Evolutionary conservation across 1,140 invertebrate genomes (phyloP), one percentile per base, ranked within the genome.

Genomic region (Saccostrea glomerata): DNA sequence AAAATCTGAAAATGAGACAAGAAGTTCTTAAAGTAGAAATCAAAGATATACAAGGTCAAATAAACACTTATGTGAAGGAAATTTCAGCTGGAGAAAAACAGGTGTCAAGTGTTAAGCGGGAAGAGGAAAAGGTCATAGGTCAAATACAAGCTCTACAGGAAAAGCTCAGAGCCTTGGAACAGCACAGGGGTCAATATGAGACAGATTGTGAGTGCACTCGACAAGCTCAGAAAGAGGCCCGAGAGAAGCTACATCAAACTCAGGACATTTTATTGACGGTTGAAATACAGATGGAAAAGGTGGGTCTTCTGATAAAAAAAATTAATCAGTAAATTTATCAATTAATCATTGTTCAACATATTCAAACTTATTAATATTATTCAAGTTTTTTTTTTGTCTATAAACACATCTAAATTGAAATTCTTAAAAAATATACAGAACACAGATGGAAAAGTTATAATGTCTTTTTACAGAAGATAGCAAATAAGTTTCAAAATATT

Each of bases 241-340:
- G 40, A 13, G 87, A 89, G 11, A 89, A 86, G 47, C 54, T 90
- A 6, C 82, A 88, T n/a, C 56, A 90, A 86, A 82, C 89, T 12
- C 86, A 91, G 58, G 85, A 90, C 15, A 90, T 89, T 2, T 56
- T 91, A 15, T 58, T 88, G 23, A 85, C 88, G n/a, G 82, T 90
- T 73, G 86, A 86, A 60, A 84, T 86, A 86, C 86, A 90, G 73
- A 86, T 89, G 60, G 88, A 90, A 95, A 91, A 89, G 87, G 89
- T 91, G 55, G 23, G 47, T 36, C 36, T 56, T 47, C n/a, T 70
- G 2, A 55, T 40, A 15, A 11, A 40, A 11, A 54, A 23, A n/a
- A 11, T 20, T 66, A 66, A 60, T 2, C 30, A 63, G 0, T 63
- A 12, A 15, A 15, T 55, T 20, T 3, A 84, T 47, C 23, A 23